phyloP scores from a whole-genome alignment of 2,113 vertebrate species.

The Parotia lawesii region DNA sequence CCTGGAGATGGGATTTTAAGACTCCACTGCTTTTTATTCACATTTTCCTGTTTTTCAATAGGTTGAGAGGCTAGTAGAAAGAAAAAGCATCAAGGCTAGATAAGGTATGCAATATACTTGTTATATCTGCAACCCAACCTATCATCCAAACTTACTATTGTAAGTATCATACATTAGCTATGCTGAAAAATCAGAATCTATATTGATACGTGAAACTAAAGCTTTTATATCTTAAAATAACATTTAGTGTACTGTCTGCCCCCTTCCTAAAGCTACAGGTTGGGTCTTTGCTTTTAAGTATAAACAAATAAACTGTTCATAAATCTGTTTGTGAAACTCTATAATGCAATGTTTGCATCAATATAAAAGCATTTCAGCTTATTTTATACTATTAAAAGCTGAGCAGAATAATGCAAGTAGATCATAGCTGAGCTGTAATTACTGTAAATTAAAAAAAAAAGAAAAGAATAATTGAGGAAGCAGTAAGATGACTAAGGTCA shows the following conservation, averaged over 20 bases:
- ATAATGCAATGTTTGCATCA: background rate
- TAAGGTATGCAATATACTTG: background rate
- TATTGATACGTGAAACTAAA: background rate
- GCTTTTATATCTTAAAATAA: background rate
- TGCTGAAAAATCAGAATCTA: background rate
- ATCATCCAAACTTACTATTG: background rate
- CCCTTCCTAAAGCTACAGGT: background rate
- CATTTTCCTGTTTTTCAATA: background rate
- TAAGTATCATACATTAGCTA: background rate
- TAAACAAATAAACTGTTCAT: background rate
- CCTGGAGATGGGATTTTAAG: background rate
- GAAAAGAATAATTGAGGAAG: slow-evolving; percentile 17
- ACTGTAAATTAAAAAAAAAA: background rate
- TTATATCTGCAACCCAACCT: background rate
- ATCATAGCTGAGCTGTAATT: background rate
- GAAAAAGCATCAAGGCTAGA: background rate
- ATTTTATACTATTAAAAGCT: background rate
- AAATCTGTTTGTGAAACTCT: background rate
- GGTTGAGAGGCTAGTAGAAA: background rate
- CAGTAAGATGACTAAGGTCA: background rate
- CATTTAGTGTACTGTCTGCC: background rate
- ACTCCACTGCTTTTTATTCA: background rate
- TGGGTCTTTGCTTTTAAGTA: background rate
- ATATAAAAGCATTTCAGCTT: background rate
- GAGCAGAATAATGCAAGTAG: background rate